A percentile compares a stretch with the other conserved stretches of the same genome.
phyloP scores from a whole-genome alignment of 2,113 vertebrate genomes.

The Thunnus thynnus region DNA sequence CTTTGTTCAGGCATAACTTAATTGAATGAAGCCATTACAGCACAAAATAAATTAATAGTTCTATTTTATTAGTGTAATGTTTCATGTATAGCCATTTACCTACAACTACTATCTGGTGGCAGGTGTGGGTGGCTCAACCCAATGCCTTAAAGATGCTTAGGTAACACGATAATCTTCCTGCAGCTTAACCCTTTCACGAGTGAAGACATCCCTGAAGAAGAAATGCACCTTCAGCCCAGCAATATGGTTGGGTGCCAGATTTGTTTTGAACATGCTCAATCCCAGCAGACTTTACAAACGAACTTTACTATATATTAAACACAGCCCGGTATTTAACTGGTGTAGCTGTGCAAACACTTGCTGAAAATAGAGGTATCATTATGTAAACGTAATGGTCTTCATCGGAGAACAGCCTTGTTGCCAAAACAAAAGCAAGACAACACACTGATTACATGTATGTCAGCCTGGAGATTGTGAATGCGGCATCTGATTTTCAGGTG shows the following conservation, averaged over 20 bases:
- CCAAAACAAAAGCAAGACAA: conserved; percentile 45
- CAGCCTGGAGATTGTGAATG: background rate
- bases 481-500: conserved; percentile 1
- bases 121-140: conserved; percentile 41
- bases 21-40: background rate
- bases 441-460: background rate
- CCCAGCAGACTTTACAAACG: background rate
- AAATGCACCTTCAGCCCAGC: background rate
- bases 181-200: conserved; percentile 61
- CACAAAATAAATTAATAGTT: background rate
- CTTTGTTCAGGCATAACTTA: background rate
- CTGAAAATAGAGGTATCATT: conserved; percentile 14
- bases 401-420: conserved; percentile 20
- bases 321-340: background rate
- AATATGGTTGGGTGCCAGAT: background rate
- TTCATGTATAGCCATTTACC: background rate
- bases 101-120: background rate
- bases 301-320: conserved; percentile 6
- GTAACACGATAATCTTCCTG: conserved; percentile 69
- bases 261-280: background rate
- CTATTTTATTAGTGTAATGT: background rate
- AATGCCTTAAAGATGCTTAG: conserved; percentile 55
- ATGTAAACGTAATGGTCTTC: conserved; percentile 11
- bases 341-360: background rate
- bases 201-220: conserved; percentile 31